Evolutionary conservation across 2,113 vertebrate genomes (phyloP), one percentile per base, ranked within the genome.

Genomic region (Microcebus griseorufus): DNA sequence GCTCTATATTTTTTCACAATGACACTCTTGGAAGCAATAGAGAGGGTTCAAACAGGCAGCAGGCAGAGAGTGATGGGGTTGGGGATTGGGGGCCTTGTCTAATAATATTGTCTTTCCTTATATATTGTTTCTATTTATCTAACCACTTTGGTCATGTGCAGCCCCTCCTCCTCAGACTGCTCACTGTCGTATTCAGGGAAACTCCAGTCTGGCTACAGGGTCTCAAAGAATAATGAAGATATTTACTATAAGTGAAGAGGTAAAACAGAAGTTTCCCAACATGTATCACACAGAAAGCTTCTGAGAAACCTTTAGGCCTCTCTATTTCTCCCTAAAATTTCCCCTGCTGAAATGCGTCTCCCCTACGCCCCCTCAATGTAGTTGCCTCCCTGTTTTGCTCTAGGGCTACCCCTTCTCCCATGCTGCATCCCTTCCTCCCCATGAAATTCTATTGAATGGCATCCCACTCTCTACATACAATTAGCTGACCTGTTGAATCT

Each of bases 231-330:
- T 55, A 79, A 80, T 70, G 37, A 93, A 93, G 75, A 73, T 76
- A 90, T 76, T 96, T 90, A 69, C 69, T 60, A 16, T 51, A 86
- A 97, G 9, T 32, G 32, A 95, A 97, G 70, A 81, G 67, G 34
- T 82, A 9, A 67, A 78, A 88, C 27, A 58, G 16, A 42, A 39
- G 34, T 87, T 94, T 95, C 64, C 37, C 70, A 78, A 65, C 39
- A 67, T 16, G 18, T 48, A 51, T 75, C 79, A 91, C 55, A 93
- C 23, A 62, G 64, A 96, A 95, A 94, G 9, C 34, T 51, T 95
- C 48, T 86, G 64, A 64, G 89, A 94, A 51, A 29, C 48, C 20
- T 0, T 67, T 45, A 93, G 51, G 18, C 27, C 85, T 96, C 64
- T 84, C 96, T 65, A 27, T 20, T 64, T 92, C 79, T 80, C 65